Evolutionary conservation across 2,113 vertebrate species (phyloP), one percentile per base, ranked within the genome.

Genomic region (Cnemophilus loriae): DNA sequence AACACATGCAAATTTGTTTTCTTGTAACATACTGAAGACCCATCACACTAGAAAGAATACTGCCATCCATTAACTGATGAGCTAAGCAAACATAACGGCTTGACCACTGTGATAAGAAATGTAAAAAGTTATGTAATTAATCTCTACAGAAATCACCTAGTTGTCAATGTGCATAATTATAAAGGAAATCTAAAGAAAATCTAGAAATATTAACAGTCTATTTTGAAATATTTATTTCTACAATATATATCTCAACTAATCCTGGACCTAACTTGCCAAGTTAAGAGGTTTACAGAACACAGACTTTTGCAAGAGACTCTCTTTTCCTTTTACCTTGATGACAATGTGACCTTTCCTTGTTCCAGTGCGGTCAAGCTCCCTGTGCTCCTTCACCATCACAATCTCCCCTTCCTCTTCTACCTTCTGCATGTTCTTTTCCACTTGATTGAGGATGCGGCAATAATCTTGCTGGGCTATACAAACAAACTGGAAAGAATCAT

Each of bases 381-480:
- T 98, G 94, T 99, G 99, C 35, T 99, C 99, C 96, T 99, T 99
- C 94, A 99, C 99, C 99, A 99, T 99, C 52, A 99, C 99, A 22
- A 99, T 99, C 97, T 99, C 99, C 15, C 99, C 99, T 95, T 99
- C 99, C 93, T 99, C 99, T 95, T 99, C 99, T 7, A 99, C 99
- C 94, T 99, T 99, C 97, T 99, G 99, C 99, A 99, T 99, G 98
- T 99, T 99, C 98, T 99, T 99, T 97, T 99, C 99, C 84, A 99
- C 99, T 97, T 99, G 99, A 96, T 99, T 99, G 88, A 99, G 98
- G 96, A 99, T 99, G 95, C 99, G 99, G 97, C 99, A 99, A 95
- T 99, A 99, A 96, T 99, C 99, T 97, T 99, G 99, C 98, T 99
- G 99, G 49, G 99, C 99, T 96, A 99, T 99, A 92, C 99, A 99